Evolutionary conservation across 2,113 vertebrate species (phyloP).

Genomic region (Poeciliopsis prolifica): DNA sequence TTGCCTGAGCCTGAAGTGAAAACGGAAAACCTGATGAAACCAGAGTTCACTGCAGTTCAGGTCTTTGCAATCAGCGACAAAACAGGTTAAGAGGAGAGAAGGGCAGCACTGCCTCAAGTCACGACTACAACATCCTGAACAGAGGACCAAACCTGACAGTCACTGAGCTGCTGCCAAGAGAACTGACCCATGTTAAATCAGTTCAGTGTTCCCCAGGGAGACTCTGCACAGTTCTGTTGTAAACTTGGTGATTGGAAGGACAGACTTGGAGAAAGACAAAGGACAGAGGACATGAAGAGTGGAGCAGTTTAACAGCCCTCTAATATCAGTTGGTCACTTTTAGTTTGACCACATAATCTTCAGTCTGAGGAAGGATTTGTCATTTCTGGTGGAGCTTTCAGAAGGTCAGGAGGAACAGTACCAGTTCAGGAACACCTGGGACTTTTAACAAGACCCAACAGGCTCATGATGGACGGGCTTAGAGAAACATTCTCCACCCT

Average conservation of each 20-base stretch:
- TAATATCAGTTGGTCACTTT: constrained; percentile 74
- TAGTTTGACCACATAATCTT: constrained; percentile 84
- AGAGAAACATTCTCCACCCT: constrained; percentile 68
- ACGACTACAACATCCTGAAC: constrained; percentile 66
- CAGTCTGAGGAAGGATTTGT: constrained; percentile 85
- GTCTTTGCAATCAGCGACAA: constrained; percentile 41
- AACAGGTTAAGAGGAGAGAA: constrained; percentile 52
- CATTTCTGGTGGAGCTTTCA: constrained; percentile 83
- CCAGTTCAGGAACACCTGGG: constrained; percentile 84
- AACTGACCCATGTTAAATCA: constrained; percentile 62
- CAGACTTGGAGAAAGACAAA: constrained; percentile 63
- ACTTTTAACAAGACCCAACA: constrained; percentile 85
- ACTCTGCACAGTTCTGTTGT: constrained; percentile 57
- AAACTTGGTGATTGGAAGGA: constrained; percentile 63
- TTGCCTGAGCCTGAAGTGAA: constrained; percentile 14
- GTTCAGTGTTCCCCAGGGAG: constrained; percentile 59
- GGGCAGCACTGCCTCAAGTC: constrained; percentile 36
- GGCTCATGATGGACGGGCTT: constrained; percentile 78
- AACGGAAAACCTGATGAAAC: constrained; percentile 40
- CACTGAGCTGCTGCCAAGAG: constrained; percentile 50
- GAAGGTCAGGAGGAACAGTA: constrained; percentile 53
- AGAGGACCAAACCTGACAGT: constrained; percentile 50
- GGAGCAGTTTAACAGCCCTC: constrained; percentile 73
- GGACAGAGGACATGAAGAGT: constrained; percentile 77
- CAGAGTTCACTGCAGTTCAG: constrained; percentile 32